phyloP scores from a whole-genome alignment of 2,113 vertebrate genomes.

The Tupaia tana region DNA sequence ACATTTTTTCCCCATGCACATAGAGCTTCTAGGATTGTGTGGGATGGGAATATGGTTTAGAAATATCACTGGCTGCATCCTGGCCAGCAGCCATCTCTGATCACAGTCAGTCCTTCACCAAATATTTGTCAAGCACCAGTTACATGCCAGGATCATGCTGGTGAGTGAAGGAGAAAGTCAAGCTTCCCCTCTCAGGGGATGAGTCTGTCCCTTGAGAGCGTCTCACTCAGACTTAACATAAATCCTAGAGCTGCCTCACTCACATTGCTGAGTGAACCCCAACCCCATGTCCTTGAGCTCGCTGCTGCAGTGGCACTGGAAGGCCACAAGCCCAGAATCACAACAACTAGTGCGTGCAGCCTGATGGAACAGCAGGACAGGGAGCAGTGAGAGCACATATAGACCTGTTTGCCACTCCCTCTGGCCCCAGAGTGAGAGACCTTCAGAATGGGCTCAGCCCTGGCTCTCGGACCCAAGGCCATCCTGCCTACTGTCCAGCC shows the following conservation, averaged over 20 bases:
- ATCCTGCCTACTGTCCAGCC: fast-evolving
- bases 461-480: too few species aligned
- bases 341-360: fast-evolving
- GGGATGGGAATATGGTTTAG: fast-evolving
- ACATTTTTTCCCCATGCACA: fast-evolving
- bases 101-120: not conserved
- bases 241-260: not conserved
- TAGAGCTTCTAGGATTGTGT: not conserved
- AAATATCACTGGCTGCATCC: fast-evolving
- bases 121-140: not conserved
- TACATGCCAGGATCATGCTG: fast-evolving
- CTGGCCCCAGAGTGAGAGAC: not conserved
- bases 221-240: not conserved
- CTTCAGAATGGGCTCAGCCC: not conserved
- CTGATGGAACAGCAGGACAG: not conserved
- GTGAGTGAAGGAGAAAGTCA: not conserved
- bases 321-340: not conserved
- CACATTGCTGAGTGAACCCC: not conserved
- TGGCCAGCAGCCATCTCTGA: fast-evolving
- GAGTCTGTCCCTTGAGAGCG: not conserved
- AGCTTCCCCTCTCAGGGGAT: too few species aligned
- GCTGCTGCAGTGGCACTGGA: fast-evolving
- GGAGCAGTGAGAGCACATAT: too few species aligned
- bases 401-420: too few species aligned
- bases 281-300: fast-evolving